Percentiles rank a stretch among this genome's conserved stretches.
Evolutionary conservation across 1,140 invertebrate species (phyloP).

Genomic region (Branchinecta lindahli): DNA sequence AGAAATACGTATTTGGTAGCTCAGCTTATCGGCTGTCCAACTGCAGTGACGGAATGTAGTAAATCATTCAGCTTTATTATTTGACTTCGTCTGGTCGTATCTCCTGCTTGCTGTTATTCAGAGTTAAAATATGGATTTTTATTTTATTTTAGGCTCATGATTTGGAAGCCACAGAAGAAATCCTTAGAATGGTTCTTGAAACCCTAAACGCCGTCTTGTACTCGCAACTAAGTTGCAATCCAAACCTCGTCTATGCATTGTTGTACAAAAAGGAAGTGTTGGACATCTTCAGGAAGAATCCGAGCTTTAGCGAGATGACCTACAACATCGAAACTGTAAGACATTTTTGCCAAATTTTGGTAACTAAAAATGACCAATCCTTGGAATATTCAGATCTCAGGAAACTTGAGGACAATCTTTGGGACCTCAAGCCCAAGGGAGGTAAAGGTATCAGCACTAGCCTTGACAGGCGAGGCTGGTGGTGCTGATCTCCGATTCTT

Average conservation of each 20-base stretch:
- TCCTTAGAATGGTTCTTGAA: constrained; percentile 86
- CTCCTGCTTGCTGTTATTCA: no score
- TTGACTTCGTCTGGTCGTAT: no score
- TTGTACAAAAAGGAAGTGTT: constrained; percentile 88
- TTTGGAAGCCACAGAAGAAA: constrained; percentile 87
- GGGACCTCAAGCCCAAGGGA: background rate
- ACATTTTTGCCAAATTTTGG: constrained; percentile 23
- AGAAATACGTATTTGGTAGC: no score
- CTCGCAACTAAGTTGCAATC: constrained; percentile 72
- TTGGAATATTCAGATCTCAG: background rate
- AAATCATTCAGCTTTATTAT: no score
- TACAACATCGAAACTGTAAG: constrained; percentile 88
- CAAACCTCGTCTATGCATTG: constrained; percentile 87
- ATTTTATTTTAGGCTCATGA: constrained; percentile 53
- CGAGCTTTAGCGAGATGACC: constrained; percentile 84
- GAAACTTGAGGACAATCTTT: background rate
- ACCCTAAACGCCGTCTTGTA: constrained; percentile 86
- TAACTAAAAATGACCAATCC: background rate
- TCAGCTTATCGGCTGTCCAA: no score
- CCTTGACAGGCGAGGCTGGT: no score
- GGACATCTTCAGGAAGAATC: constrained; percentile 64
- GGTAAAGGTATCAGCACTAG: background rate
- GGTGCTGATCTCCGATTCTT: no score
- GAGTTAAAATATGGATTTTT: constrained; percentile 11
- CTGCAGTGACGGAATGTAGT: no score